Conservation (phyloP, 2,113 vertebrate genomes). For the Gadus chalcogrammus region DNA sequence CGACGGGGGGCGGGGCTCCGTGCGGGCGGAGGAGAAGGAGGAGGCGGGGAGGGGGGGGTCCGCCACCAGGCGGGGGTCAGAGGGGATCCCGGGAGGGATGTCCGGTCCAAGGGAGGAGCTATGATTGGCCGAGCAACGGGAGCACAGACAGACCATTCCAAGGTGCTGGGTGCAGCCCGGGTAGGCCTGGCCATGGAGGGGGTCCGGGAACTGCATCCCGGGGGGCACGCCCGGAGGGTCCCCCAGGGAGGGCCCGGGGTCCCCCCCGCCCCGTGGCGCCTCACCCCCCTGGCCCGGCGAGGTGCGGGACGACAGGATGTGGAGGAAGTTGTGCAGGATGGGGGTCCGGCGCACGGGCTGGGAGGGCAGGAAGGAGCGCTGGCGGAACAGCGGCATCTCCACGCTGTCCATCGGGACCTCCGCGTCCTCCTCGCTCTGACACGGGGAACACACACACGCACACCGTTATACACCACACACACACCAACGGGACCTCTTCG, state of each 20-base stretch:
- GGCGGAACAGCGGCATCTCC: conserved; percentile 92
- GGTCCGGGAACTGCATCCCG: conserved; percentile 80
- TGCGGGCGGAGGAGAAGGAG: conserved; percentile 91
- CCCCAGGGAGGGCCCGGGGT: conserved; percentile 75
- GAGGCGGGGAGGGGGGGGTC: conserved; percentile 73
- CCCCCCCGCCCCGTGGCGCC: conserved; percentile 80
- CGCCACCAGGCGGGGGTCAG: conserved; percentile 59
- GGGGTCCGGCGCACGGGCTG: conserved; percentile 95
- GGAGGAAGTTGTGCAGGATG: conserved; percentile 98
- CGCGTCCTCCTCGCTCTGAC: conserved; percentile 90
- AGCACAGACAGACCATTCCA: conserved; percentile 93
- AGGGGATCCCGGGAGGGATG: conserved; percentile 70
- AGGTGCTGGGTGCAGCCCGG: conserved; percentile 95
- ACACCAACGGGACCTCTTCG: conserved; percentile 90
- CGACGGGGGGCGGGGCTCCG: conserved; percentile 78
- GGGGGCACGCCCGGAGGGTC: conserved; percentile 81
- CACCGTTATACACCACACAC: too few relatives aligned
- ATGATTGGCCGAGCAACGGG: conserved; percentile 83
- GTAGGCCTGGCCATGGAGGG: conserved; percentile 49
- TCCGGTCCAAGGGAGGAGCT: conserved; percentile 50
- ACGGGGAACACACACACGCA: too few relatives aligned
- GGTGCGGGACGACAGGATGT: conserved; percentile 95
- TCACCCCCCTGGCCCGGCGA: conserved; percentile 59
- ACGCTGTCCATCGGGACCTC: conserved; percentile 96
- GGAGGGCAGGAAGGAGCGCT: conserved; percentile 90